Base-by-base conservation (phyloP, 1,140 invertebrate genomes). In the Drosophila pseudoobscura region DNA sequence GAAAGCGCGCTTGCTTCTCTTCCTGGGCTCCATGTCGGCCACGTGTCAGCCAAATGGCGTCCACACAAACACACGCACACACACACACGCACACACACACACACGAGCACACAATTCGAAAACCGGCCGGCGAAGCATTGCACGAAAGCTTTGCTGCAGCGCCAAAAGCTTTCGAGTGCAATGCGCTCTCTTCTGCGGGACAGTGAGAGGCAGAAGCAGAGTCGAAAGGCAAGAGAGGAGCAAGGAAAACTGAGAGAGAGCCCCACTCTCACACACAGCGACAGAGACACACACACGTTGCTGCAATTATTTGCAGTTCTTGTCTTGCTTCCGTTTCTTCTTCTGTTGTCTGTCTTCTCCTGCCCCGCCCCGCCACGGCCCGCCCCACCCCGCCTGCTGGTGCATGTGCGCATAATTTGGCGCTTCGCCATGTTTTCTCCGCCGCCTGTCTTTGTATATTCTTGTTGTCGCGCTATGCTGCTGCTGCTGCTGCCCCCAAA, bases 371-470 rank as follows among this genome's bases (percentile, higher is more conserved):
- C 11, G 54, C n/a, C 35, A 50, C 51, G 15, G 43, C 20, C 45
- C 51, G 15, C 49, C 20, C 45, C 51, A 17, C 35, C 9, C 31
- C 35, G 60, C 53, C 75, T 46, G 43, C 51, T 70, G 51, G 43
- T 53, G 68, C 78, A 88, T 87, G 83, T 69, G 83, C 80, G 83
- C 78, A 87, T 83, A 87, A 88, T 87, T 87, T 87, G 83, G 83
- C 83, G 84, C 83, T 87, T 83, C 75, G 83, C 83, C 83, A 87
- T 87, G 78, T 88, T 88, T 88, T 78, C 83, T 78, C 55, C 77
- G 51, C 29, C 41, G 47, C 20, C 54, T 22, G 15, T 49, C 52
- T 41, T 58, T 65, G 53, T 66, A 56, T 44, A 41, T 45, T 60
- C 55, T 35, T 46, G 46, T 49, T 59, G 56, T 59, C 13, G 46